These are phyloP conservation scores for Platyrinchus mystaceus DNA, from an alignment of 2,797 vertebrate genomes.

Conservation along the genomic window DNA sequence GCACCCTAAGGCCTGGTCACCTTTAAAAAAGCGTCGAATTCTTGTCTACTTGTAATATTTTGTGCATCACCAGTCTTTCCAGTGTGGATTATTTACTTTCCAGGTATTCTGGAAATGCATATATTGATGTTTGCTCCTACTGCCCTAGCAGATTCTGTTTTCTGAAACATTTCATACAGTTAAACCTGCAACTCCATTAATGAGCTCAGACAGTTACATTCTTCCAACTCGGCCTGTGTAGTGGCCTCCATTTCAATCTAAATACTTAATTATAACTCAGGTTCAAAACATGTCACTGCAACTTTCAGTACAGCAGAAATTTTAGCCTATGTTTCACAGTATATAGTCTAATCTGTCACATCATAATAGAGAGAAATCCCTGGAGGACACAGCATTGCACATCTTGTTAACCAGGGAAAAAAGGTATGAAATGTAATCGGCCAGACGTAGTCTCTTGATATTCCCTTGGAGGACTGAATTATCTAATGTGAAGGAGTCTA, in stretches of 20 bases:
- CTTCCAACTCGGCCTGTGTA: not conserved
- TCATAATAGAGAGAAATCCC: not conserved
- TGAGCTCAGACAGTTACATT: not conserved
- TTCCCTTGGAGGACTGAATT: not conserved
- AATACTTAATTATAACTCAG: not conserved
- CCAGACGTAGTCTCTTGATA: not conserved
- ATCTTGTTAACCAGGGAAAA: not conserved
- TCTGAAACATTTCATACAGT: not conserved
- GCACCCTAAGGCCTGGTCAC: not conserved
- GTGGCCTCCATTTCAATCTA: not conserved
- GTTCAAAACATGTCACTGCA: not conserved
- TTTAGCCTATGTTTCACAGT: not conserved
- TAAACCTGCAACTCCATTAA: not conserved
- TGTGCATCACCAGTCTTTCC: not conserved
- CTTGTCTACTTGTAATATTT: not conserved
- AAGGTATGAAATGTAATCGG: not conserved
- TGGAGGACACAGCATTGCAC: not conserved
- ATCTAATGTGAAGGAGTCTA: not conserved
- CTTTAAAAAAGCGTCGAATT: not conserved
- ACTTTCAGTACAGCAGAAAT: not conserved
- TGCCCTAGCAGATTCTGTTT: not conserved
- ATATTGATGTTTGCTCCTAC: not conserved
- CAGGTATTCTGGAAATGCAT: not conserved
- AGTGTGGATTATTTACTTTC: not conserved
- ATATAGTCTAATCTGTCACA: not conserved